Conservation (phyloP, 2,113 vertebrate genomes). For the Sebastes fasciatus region DNA sequence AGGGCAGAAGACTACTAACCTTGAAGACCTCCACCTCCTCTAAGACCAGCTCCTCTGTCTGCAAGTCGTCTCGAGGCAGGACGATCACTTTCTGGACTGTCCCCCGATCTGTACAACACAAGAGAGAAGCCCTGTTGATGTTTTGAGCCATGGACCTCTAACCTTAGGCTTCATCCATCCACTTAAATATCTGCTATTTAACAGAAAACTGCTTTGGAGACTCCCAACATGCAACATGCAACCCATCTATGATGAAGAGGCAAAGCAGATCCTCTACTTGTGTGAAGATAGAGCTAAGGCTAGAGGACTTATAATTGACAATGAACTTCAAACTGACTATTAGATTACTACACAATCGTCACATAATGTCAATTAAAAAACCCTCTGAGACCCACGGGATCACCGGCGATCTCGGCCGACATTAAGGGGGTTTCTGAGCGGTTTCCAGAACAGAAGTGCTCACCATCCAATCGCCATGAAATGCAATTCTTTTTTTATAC, state of each 20-base stretch:
- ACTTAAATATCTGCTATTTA: neutral
- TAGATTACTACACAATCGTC: neutral
- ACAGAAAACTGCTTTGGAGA: neutral
- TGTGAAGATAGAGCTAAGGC: neutral
- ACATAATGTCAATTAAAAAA: neutral
- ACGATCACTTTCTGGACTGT: constrained; percentile 98
- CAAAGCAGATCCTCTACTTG: neutral
- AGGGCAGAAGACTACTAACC: constrained; percentile 78
- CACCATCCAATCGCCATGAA: too few relatives aligned
- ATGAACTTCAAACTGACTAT: neutral
- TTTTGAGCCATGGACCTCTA: neutral
- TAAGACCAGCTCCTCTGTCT: constrained; percentile 95
- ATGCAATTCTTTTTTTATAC: too few relatives aligned
- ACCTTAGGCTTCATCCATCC: neutral
- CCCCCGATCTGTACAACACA: constrained; percentile 88
- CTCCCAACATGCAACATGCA: neutral
- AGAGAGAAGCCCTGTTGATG: neutral
- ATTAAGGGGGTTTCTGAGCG: too few relatives aligned
- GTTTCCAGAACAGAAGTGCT: too few relatives aligned
- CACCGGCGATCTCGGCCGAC: too few relatives aligned
- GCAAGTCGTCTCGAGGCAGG: constrained; percentile 94
- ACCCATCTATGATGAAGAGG: neutral
- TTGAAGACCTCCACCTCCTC: constrained; percentile 98
- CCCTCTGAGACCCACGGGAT: too few relatives aligned
- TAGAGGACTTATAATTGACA: neutral